phyloP scores from a whole-genome alignment of 1,140 invertebrate species.

The Batillaria attramentaria region DNA sequence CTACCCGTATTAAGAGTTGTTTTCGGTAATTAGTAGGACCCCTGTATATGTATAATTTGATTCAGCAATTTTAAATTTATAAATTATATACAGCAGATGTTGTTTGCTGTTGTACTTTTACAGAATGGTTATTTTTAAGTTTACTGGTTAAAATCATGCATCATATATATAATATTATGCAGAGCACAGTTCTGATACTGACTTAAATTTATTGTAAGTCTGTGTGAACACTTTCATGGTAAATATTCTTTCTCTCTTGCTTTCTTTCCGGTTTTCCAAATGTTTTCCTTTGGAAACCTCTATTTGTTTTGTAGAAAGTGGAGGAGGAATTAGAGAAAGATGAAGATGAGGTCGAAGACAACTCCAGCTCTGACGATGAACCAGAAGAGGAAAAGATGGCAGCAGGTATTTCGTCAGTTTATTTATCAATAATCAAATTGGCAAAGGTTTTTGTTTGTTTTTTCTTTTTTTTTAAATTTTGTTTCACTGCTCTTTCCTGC shows the following conservation, averaged over 20 bases:
- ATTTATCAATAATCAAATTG: background rate
- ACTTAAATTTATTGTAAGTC: too few relatives aligned
- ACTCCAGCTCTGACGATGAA: constrained; percentile 54
- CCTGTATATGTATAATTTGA: too few relatives aligned
- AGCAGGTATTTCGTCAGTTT: constrained; percentile 18
- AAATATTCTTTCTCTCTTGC: too few relatives aligned
- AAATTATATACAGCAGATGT: background rate
- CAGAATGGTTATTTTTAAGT: background rate
- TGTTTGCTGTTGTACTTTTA: background rate
- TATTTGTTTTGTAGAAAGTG: background rate
- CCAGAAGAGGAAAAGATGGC: constrained; percentile 50
- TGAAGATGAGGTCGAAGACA: constrained; percentile 43
- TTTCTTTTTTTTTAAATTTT: background rate
- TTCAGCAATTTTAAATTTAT: background rate
- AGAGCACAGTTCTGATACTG: too few relatives aligned
- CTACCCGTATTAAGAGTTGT: too few relatives aligned
- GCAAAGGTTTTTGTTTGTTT: background rate
- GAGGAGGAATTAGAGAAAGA: constrained; percentile 42
- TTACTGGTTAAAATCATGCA: too few relatives aligned
- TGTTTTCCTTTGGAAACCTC: too few relatives aligned
- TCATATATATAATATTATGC: too few relatives aligned
- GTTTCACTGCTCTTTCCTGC: background rate
- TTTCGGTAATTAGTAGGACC: too few relatives aligned
- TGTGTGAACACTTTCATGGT: too few relatives aligned
- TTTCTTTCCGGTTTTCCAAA: too few relatives aligned